These are phyloP conservation scores for Anoplopoma fimbria DNA, from an alignment of 2,113 vertebrate species.

Conservation along the genomic window DNA sequence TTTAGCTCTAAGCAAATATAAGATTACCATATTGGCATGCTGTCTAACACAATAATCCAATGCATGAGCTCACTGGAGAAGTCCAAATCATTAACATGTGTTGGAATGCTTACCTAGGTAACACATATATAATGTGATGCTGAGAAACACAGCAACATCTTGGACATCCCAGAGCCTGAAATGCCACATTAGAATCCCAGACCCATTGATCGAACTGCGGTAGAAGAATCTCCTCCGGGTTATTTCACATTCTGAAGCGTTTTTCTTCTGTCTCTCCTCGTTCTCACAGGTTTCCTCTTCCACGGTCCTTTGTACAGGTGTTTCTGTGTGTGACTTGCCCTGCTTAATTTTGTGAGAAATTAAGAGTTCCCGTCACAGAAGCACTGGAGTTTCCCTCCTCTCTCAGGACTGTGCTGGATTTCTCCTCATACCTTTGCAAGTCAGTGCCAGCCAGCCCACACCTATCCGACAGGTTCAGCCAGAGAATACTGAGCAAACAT, in stretches of 20 bases:
- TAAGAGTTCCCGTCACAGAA: neutral
- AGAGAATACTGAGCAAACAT: constrained; percentile 61
- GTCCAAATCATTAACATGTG: neutral
- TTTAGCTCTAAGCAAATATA: constrained; percentile 16
- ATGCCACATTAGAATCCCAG: constrained; percentile 72
- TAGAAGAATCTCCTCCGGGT: constrained; percentile 57
- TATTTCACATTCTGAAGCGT: constrained; percentile 42
- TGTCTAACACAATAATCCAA: neutral
- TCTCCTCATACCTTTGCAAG: constrained; percentile 52
- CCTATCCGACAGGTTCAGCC: constrained; percentile 75
- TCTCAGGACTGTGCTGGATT: constrained; percentile 38
- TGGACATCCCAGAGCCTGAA: constrained; percentile 66
- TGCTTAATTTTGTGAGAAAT: neutral
- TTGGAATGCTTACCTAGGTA: constrained; percentile 70
- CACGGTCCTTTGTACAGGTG: neutral
- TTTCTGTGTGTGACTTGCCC: neutral
- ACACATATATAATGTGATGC: constrained; percentile 62
- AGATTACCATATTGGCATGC: neutral
- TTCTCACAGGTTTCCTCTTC: neutral
- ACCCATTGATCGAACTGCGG: constrained; percentile 61
- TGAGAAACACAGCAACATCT: constrained; percentile 68
- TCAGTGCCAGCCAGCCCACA: constrained; percentile 50
- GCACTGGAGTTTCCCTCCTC: constrained; percentile 15
- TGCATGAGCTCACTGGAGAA: neutral
- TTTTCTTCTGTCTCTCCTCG: neutral